Conservation (phyloP, 2,797 vertebrate genomes). For the Lepus townsendii region DNA sequence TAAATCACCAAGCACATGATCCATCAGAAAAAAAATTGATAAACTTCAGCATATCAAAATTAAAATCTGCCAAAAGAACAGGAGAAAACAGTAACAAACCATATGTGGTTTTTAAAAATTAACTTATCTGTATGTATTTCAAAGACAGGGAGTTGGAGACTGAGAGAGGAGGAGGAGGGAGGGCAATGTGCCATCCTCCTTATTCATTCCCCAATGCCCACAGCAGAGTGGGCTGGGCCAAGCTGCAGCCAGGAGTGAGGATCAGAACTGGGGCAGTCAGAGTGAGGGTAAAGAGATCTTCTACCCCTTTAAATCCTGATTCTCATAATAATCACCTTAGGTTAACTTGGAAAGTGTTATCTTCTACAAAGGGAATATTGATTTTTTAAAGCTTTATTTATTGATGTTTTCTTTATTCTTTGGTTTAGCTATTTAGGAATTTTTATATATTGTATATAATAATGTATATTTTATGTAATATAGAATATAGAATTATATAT, state of each 20-base stretch:
- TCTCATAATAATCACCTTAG: background rate
- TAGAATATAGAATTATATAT: no score
- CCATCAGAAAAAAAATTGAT: background rate
- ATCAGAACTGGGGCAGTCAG: background rate
- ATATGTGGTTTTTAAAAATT: background rate
- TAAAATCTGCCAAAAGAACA: background rate
- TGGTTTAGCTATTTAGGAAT: no score
- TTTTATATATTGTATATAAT: no score
- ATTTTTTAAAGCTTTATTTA: background rate
- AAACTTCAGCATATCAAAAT: background rate
- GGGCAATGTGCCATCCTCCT: no score
- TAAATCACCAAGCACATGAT: background rate
- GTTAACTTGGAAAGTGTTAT: background rate
- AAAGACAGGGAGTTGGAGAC: no score
- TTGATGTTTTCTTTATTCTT: background rate
- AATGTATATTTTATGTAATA: no score
- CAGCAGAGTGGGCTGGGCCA: no score
- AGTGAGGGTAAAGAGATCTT: background rate
- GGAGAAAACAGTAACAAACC: background rate
- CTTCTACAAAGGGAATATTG: background rate
- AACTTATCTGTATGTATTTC: no score
- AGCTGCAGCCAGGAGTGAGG: background rate
- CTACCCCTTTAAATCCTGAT: background rate
- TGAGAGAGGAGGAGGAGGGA: no score
- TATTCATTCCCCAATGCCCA: no score